Evolutionary conservation across 2,113 vertebrate species (phyloP).

Genomic region (Pseudopipra pipra): DNA sequence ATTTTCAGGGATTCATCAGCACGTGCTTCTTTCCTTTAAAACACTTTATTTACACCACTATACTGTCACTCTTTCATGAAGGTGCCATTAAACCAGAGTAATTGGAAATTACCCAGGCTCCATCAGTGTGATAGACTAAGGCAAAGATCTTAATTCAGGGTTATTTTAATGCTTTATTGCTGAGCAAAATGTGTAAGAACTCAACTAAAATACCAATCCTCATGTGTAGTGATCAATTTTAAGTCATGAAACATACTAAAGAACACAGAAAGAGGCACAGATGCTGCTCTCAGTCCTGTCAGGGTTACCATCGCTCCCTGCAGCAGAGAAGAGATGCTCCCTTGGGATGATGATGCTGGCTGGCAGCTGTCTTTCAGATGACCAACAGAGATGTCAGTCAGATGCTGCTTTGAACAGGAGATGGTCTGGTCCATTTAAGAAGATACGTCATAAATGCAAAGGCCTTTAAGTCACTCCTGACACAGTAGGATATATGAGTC

Average conservation of each 20-base stretch:
- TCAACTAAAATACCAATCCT: neutral
- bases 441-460: neutral
- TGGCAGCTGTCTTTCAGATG: neutral
- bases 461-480: neutral
- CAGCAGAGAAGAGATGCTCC: neutral
- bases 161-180: neutral
- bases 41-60: neutral
- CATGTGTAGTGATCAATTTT: rapidly evolving
- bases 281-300: neutral
- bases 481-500: neutral
- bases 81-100: neutral
- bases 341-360: neutral
- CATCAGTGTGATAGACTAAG: neutral
- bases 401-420: neutral
- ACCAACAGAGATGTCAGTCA: neutral
- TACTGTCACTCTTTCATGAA: neutral
- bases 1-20: neutral
- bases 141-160: neutral
- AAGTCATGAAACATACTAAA: neutral
- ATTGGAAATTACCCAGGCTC: neutral
- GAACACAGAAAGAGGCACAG: neutral
- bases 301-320: rapidly evolving
- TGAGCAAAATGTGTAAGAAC: neutral
- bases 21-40: neutral
- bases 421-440: neutral